Evolutionary conservation across 2,113 vertebrate species (phyloP), one percentile per base, ranked within the genome.

Genomic region (Aegotheles bennettii): DNA sequence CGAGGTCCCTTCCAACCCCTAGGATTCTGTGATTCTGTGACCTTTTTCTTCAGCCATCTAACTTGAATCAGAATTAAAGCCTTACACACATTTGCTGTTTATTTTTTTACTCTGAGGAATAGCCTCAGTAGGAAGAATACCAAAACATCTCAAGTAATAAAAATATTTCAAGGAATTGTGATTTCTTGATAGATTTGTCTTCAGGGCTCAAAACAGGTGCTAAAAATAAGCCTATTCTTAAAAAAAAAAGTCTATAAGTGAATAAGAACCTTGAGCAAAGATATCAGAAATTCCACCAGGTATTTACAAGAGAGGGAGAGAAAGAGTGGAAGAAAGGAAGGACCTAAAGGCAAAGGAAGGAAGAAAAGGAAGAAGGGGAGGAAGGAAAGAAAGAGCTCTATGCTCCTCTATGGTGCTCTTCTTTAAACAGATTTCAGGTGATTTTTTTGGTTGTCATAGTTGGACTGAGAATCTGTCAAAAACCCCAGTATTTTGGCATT

Each of bases 141-240:
- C 23, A 69, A 83, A 89, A 64, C 67, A 71, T 80, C 61, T 93
- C 31, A 69, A 64, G 24, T 76, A 85, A 93, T 73, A 63, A 59
- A 45, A 91, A 51, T 68, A 93, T 63, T 95, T 94, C 28, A 76
- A 60, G 57, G 65, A 11, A 29, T 61, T 83, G 57, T 75, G 86
- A 76, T 90, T 91, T 82, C 68, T 94, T 91, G 48, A 56, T 73
- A 11, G 45, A 29, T 94, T 85, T 95, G 51, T 82, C 84, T 96
- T 94, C 61, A 73, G 45, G 70, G 74, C 45, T 82, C 56, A 82
- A 84, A 95, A 60, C 48, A 82, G 51, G 43, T 87, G 40, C 40
- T 95, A 87, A 94, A 94, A 91, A 56, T 77, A 95, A 91, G 10
- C 10, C 10, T 73, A 13, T 6, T 53, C 36, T 35, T 90, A n/a